phyloP scores from a whole-genome alignment of 2,113 vertebrate species.

The Pontoporia blainvillei region DNA sequence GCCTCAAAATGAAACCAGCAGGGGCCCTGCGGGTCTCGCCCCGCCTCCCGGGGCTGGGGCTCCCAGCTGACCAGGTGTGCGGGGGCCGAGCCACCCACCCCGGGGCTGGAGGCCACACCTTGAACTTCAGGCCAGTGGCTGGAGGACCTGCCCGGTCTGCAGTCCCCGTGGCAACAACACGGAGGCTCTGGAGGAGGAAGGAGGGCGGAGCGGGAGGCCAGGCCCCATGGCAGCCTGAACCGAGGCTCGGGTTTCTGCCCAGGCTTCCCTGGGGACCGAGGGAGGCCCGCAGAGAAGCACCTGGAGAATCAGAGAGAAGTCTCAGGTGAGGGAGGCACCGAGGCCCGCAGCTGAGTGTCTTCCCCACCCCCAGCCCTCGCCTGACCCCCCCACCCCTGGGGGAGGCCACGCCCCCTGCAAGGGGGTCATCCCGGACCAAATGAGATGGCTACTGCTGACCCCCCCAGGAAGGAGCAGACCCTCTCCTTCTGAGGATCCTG shows the following conservation, averaged over 20 bases:
- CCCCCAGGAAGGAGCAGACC: background rate
- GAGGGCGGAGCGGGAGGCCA: background rate
- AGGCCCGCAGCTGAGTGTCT: background rate
- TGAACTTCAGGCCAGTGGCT: background rate
- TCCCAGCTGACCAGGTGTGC: background rate
- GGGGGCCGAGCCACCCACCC: background rate
- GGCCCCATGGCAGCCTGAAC: background rate
- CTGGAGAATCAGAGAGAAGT: background rate
- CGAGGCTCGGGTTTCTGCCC: background rate
- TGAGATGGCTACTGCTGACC: background rate
- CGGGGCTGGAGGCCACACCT: background rate
- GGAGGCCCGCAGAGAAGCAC: background rate
- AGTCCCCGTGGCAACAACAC: background rate
- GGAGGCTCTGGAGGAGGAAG: background rate
- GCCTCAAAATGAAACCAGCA: background rate
- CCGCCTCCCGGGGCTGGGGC: background rate
- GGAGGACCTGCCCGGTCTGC: background rate
- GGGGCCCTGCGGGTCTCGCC: background rate
- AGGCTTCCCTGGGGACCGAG: background rate
- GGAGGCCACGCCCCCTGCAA: background rate
- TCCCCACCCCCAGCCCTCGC: background rate
- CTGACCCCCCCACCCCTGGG: background rate
- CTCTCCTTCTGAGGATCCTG: background rate
- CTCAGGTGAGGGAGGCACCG: background rate
- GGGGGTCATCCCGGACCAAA: background rate